phyloP scores from a whole-genome alignment of 2,888 invertebrate genomes.

The Andrena praecox region DNA sequence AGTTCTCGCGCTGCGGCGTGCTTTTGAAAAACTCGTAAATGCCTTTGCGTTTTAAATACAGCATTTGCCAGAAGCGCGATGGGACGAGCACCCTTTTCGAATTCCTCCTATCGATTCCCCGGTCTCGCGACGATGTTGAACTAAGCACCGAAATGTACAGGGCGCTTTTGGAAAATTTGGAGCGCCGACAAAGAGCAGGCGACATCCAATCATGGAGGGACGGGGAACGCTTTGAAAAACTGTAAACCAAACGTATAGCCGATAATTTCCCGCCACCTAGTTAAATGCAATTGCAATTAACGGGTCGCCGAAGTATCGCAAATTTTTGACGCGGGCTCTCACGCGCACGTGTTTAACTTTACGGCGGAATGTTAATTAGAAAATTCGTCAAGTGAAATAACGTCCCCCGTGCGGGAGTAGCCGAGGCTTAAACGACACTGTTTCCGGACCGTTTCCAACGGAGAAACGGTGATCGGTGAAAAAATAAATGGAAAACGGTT shows the following conservation, averaged over 20 bases:
- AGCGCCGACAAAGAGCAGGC: background rate
- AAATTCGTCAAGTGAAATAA: background rate
- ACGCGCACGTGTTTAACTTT: conserved; percentile 22
- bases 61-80: conserved; percentile 38
- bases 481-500: background rate
- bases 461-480: background rate
- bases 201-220: background rate
- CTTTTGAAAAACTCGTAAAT: conserved; percentile 60
- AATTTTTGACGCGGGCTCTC: background rate
- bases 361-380: conserved; percentile 8
- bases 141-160: too few species aligned
- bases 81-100: conserved; percentile 24
- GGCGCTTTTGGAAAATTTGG: too few species aligned
- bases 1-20: conserved; percentile 27
- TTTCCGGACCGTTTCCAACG: background rate
- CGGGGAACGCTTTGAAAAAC: background rate
- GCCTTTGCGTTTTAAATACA: conserved; percentile 55
- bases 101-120: conserved; percentile 15
- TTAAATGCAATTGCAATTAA: background rate
- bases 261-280: conserved; percentile 16
- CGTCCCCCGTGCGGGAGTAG: background rate
- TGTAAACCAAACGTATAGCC: background rate
- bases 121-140: too few species aligned
- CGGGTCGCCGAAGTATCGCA: background rate
- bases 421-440: background rate